Percentiles rank a stretch among this genome's conserved stretches.
Evolutionary conservation across 2,797 vertebrate genomes (phyloP).

Genomic region (Danio kyathit): DNA sequence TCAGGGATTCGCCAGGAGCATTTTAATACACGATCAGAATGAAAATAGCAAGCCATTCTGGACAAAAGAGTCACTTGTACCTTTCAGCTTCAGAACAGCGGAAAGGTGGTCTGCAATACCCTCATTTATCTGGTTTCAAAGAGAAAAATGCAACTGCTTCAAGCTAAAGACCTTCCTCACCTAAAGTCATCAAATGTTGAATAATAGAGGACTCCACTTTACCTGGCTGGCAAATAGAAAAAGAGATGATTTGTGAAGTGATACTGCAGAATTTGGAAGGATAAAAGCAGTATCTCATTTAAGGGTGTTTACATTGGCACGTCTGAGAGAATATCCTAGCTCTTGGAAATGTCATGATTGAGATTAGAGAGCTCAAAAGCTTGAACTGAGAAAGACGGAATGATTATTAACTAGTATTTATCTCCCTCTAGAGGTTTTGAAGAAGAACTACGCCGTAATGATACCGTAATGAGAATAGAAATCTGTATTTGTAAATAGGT

Average conservation of each 20-base stretch:
- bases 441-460: background rate
- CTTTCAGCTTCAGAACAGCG: background rate
- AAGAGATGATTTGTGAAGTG: background rate
- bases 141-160: conserved; percentile 4
- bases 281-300: background rate
- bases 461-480: background rate
- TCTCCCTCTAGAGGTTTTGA: conserved; percentile 35
- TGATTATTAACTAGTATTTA: conserved; percentile 19
- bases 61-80: background rate
- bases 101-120: background rate
- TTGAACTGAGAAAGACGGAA: background rate
- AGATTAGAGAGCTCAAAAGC: conserved; percentile 8
- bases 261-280: background rate
- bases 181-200: background rate
- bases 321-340: conserved; percentile 1
- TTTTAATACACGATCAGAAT: background rate
- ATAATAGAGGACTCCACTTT: background rate
- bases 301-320: conserved; percentile 9
- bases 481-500: background rate
- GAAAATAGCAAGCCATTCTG: background rate
- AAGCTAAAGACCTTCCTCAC: conserved; percentile 2
- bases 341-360: conserved; percentile 5
- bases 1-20: background rate
- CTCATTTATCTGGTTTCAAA: conserved; percentile 14
- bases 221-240: background rate